Evolutionary conservation across 2,797 vertebrate species (phyloP).

Genomic region (Halcyon badia): DNA sequence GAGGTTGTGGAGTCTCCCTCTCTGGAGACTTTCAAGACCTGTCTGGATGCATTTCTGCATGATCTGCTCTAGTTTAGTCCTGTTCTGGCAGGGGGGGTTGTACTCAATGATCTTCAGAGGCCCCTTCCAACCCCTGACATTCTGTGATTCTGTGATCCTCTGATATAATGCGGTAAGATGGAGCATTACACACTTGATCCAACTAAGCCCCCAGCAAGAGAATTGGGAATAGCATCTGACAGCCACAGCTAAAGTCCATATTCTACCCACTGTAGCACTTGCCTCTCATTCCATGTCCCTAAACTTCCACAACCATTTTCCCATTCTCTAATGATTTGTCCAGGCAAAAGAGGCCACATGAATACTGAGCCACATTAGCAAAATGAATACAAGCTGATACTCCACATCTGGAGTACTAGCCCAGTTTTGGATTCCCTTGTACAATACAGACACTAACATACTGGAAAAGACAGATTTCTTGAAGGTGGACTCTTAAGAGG

Average conservation of each 20-base stretch:
- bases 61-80: too few relatives aligned
- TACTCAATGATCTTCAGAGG: too few relatives aligned
- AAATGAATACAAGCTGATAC: background rate
- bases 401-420: background rate
- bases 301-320: background rate
- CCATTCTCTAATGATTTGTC: background rate
- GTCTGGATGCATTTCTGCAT: too few relatives aligned
- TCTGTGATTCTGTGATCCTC: background rate
- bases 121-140: too few relatives aligned
- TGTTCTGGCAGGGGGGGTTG: too few relatives aligned
- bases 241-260: background rate
- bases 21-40: too few relatives aligned
- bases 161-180: background rate
- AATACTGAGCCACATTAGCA: background rate
- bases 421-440: background rate
- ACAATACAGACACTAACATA: background rate
- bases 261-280: background rate
- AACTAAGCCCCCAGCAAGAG: background rate
- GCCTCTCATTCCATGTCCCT: background rate
- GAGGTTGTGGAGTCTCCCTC: too few relatives aligned
- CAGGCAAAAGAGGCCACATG: background rate
- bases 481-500: background rate
- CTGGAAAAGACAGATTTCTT: background rate
- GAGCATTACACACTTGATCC: background rate
- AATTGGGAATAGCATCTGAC: background rate